Evolutionary conservation across 2,888 invertebrate species (phyloP).

Genomic region (Emmelina monodactyla): DNA sequence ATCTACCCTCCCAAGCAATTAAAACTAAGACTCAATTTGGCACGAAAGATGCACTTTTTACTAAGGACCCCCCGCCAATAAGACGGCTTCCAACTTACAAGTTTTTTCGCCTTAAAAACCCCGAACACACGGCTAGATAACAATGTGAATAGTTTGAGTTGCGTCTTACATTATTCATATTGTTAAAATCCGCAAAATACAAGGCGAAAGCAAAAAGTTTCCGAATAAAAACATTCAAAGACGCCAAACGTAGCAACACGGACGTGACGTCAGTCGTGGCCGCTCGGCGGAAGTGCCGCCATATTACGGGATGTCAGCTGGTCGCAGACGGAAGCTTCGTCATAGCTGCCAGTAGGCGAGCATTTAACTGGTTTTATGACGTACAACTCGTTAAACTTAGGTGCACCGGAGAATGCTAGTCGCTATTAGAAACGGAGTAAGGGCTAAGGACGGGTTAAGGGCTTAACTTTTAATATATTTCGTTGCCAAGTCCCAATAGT

Average conservation of each 20-base stretch:
- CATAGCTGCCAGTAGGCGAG: conserved; percentile 25
- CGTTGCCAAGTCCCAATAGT: too few species aligned
- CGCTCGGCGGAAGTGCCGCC: conserved; percentile 28
- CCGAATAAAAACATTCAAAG: background rate
- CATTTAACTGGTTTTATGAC: conserved; percentile 37
- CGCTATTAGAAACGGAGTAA: too few species aligned
- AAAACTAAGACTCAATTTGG: conserved; percentile 2
- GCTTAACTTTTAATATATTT: too few species aligned
- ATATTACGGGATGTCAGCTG: conserved; percentile 35
- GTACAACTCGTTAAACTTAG: conserved; percentile 40
- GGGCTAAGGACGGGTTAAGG: too few species aligned
- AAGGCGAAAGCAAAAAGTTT: too few species aligned
- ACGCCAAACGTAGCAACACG: conserved; percentile 7
- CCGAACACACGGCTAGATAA: too few species aligned
- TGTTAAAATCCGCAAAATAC: too few species aligned
- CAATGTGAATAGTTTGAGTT: too few species aligned
- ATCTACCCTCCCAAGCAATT: conserved; percentile 13
- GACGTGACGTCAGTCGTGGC: conserved; percentile 12
- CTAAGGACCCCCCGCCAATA: too few species aligned
- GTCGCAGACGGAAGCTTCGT: conserved; percentile 24
- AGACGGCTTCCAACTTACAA: too few species aligned
- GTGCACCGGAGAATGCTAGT: background rate
- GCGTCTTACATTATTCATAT: too few species aligned
- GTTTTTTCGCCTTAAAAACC: too few species aligned
- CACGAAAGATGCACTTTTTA: background rate